These are phyloP conservation scores for Trichogramma pretiosum DNA, from an alignment of 1,140 invertebrate genomes.

Conservation along the genomic window DNA sequence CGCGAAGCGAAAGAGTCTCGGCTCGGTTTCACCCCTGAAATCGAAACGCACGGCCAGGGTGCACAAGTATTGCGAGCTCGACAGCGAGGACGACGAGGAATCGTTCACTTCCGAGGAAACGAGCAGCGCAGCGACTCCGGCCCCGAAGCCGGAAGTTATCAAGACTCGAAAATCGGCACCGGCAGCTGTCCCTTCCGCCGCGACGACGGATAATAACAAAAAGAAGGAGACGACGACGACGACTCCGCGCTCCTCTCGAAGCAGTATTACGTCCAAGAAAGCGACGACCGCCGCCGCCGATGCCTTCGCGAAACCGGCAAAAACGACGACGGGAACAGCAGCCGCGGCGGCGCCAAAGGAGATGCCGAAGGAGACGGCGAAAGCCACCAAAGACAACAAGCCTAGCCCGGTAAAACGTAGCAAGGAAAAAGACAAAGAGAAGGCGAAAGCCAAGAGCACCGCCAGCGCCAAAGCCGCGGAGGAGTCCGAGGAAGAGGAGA, in stretches of 20 bases:
- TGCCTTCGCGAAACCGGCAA: constrained; percentile 10
- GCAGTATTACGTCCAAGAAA: constrained; percentile 11
- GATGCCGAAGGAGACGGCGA: neutral
- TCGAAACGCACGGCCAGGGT: constrained; percentile 31
- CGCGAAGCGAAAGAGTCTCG: neutral
- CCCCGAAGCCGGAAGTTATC: constrained; percentile 22
- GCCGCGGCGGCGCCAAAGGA: constrained; percentile 10
- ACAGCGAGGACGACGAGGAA: constrained; percentile 38
- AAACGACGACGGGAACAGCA: constrained; percentile 15
- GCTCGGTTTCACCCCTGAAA: constrained; percentile 21
- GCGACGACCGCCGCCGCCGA: constrained; percentile 2
- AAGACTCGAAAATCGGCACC: constrained; percentile 27
- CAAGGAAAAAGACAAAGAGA: constrained; percentile 19
- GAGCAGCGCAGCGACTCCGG: constrained; percentile 14
- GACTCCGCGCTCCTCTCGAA: constrained; percentile 18
- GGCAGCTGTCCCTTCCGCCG: neutral
- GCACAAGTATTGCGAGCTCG: constrained; percentile 37
- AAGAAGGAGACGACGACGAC: too few relatives aligned
- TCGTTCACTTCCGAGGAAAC: constrained; percentile 27
- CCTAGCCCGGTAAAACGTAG: neutral
- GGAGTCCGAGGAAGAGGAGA: constrained; percentile 38
- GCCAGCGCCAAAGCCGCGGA: neutral
- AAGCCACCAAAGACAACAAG: constrained; percentile 17
- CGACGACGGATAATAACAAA: too few relatives aligned
- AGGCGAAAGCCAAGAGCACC: constrained; percentile 15